Conservation (phyloP, 2,888 invertebrate genomes). For the Diaprepes abbreviatus region DNA sequence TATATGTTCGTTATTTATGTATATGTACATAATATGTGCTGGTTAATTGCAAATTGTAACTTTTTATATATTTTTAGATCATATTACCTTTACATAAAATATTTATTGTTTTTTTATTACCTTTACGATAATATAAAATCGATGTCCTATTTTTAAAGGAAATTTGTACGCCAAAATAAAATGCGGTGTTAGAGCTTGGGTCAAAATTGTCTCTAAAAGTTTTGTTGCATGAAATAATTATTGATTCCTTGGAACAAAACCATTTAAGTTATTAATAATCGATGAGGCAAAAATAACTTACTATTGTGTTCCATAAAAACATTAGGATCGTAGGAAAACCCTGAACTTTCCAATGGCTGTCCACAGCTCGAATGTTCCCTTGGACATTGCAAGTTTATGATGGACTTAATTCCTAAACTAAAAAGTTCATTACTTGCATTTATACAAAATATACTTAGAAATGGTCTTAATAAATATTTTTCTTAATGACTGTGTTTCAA, state of each 20-base stretch:
- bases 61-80: slow-evolving; percentile 22
- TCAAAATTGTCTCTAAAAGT: neutral
- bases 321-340: slow-evolving; percentile 89
- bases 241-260: neutral
- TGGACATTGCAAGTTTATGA: slow-evolving; percentile 87
- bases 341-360: slow-evolving; percentile 79
- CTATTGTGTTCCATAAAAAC: slow-evolving; percentile 88
- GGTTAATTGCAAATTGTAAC: slow-evolving; percentile 29
- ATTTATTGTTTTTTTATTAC: slow-evolving; percentile 19
- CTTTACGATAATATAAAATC: slow-evolving; percentile 34
- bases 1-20: no score
- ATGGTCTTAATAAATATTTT: no score
- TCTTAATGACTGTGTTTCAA: no score
- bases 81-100: neutral
- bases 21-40: no score
- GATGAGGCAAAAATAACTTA: slow-evolving; percentile 67
- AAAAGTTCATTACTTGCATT: no score
- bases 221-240: neutral
- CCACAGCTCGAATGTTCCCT: slow-evolving; percentile 93
- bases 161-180: neutral
- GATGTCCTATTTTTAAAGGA: slow-evolving; percentile 31
- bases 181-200: neutral
- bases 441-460: no score
- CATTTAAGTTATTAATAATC: slow-evolving; percentile 4
- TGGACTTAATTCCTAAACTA: slow-evolving; percentile 84